These are phyloP conservation scores for Argynnis bischoffii DNA, from an alignment of 2,888 invertebrate genomes.

Conservation along the genomic window DNA sequence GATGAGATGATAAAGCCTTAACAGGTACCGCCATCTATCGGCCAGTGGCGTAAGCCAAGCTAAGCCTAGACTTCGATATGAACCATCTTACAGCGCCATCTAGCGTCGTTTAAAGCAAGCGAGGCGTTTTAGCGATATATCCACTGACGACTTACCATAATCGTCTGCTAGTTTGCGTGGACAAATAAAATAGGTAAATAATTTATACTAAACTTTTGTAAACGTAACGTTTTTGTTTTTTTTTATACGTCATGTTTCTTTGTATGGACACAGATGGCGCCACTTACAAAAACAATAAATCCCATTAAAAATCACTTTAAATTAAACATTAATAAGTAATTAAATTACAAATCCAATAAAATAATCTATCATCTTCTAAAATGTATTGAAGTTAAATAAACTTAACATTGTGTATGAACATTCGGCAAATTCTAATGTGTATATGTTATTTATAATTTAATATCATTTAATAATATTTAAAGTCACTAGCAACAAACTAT, in stretches of 20 bases:
- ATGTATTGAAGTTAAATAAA: too few species aligned
- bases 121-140: conserved; percentile 50
- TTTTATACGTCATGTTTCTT: conserved; percentile 20
- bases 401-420: too few species aligned
- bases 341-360: too few species aligned
- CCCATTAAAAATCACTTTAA: background rate
- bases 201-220: conserved; percentile 31
- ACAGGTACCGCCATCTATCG: conserved; percentile 53
- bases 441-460: too few species aligned
- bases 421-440: too few species aligned
- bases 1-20: conserved; percentile 14
- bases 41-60: conserved; percentile 43
- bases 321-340: background rate
- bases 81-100: conserved; percentile 58
- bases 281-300: background rate
- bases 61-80: conserved; percentile 44
- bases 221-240: conserved; percentile 17
- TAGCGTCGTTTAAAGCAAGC: conserved; percentile 58
- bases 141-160: conserved; percentile 74
- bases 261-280: conserved; percentile 23
- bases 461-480: too few species aligned
- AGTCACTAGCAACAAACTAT: too few species aligned
- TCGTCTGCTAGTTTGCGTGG: conserved; percentile 78
- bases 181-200: conserved; percentile 70
- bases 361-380: too few species aligned